Evolutionary conservation across 64 coral and sea anemone species (phyloP).

Genomic region (Platygyra sinensis): DNA sequence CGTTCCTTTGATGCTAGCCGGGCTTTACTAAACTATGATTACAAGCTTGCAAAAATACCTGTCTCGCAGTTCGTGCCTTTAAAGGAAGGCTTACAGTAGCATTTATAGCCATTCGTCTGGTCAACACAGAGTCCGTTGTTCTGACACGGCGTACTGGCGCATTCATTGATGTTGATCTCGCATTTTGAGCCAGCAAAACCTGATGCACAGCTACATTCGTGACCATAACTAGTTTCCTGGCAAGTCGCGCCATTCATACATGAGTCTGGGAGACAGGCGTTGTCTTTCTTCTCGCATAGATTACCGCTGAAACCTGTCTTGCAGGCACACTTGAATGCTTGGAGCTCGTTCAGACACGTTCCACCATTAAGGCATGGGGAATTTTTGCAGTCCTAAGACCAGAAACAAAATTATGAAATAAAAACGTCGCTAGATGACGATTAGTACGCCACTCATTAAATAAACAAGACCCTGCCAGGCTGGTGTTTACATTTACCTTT

Average conservation of each 20-base stretch:
- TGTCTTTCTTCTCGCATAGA: conserved; percentile 73
- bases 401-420: background rate
- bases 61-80: conserved; percentile 73
- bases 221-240: conserved; percentile 69
- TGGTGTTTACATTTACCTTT: too few relatives aligned
- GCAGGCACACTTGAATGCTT: conserved; percentile 73
- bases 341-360: conserved; percentile 58
- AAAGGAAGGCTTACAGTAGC: conserved; percentile 79
- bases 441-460: too few relatives aligned
- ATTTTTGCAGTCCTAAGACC: conserved; percentile 74
- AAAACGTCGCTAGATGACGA: background rate
- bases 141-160: conserved; percentile 74
- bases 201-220: conserved; percentile 54
- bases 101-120: conserved; percentile 70
- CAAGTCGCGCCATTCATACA: conserved; percentile 85
- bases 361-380: conserved; percentile 85
- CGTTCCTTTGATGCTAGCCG: too few relatives aligned
- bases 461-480: too few relatives aligned
- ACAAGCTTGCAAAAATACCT: conserved; percentile 27
- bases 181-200: conserved; percentile 81
- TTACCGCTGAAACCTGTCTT: conserved; percentile 72
- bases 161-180: conserved; percentile 81
- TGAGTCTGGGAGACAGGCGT: conserved; percentile 74
- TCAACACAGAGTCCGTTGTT: conserved; percentile 92
- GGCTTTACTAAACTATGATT: too few relatives aligned